These are phyloP conservation scores for Botia almorhae DNA, from an alignment of 2,797 vertebrate species.

Conservation along the genomic window DNA sequence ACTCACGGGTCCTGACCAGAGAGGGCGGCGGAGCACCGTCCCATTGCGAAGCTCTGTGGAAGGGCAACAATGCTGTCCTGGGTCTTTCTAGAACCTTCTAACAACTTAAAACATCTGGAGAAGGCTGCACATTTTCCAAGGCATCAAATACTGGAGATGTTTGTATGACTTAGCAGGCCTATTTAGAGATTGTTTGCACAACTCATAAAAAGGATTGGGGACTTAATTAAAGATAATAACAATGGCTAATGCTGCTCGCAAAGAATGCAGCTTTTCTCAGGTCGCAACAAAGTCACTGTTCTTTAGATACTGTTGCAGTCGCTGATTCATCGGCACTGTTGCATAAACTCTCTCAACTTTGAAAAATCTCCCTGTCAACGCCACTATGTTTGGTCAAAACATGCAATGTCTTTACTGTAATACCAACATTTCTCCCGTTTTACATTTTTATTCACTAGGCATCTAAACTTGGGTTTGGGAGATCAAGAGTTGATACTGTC, in stretches of 20 bases:
- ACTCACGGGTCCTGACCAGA: slow-evolving; percentile 15
- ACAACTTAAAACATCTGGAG: slow-evolving; percentile 82
- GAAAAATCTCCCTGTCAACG: slow-evolving; percentile 49
- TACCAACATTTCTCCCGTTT: slow-evolving; percentile 6
- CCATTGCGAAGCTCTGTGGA: slow-evolving; percentile 67
- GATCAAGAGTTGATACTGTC: slow-evolving; percentile 77
- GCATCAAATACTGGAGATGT: slow-evolving; percentile 78
- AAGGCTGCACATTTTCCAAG: slow-evolving; percentile 60
- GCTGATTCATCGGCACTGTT: slow-evolving; percentile 52
- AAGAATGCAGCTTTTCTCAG: slow-evolving; percentile 71
- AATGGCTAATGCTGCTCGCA: slow-evolving; percentile 72
- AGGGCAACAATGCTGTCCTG: slow-evolving; percentile 72
- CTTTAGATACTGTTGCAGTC: slow-evolving; percentile 59
- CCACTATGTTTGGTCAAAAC: slow-evolving; percentile 15
- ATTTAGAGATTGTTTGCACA: slow-evolving; percentile 81
- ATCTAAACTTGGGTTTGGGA: slow-evolving; percentile 59
- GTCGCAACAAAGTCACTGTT: slow-evolving; percentile 72
- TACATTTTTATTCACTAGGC: slow-evolving; percentile 38
- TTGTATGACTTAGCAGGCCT: slow-evolving; percentile 79
- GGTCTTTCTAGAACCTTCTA: slow-evolving; percentile 69
- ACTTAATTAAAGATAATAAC: slow-evolving; percentile 86
- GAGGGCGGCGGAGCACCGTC: slow-evolving; percentile 7
- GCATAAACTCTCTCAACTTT: slow-evolving; percentile 62
- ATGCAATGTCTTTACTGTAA: slow-evolving; percentile 7
- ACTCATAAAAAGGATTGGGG: slow-evolving; percentile 76